A percentile compares a stretch with the other conserved stretches of the same genome.
Evolutionary conservation across 2,888 invertebrate genomes (phyloP).

Genomic region (Celastrina argiolus): DNA sequence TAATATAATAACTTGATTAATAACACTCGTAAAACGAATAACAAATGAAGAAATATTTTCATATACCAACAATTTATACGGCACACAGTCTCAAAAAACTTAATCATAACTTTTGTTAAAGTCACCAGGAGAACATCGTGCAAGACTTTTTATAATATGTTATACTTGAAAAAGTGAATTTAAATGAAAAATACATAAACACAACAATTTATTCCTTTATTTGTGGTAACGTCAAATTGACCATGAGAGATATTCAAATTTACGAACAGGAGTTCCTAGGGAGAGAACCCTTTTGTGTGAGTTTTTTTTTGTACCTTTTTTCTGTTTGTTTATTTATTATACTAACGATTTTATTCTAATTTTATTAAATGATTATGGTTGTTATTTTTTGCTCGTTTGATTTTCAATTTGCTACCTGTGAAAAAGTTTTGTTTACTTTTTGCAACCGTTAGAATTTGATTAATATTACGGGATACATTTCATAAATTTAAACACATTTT

Average conservation of each 20-base stretch:
- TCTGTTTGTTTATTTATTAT: constrained; percentile 3
- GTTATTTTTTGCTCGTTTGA: constrained; percentile 11
- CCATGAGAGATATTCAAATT: constrained; percentile 60
- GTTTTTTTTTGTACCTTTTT: constrained; percentile 39
- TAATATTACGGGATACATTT: neutral
- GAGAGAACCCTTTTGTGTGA: constrained; percentile 36
- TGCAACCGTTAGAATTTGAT: neutral
- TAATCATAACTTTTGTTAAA: neutral
- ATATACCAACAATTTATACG: neutral
- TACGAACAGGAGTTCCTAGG: neutral
- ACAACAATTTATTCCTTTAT: constrained; percentile 33
- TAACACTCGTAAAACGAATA: neutral
- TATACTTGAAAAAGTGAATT: constrained; percentile 40
- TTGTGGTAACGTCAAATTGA: constrained; percentile 66
- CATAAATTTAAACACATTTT: too few species aligned
- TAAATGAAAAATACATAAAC: constrained; percentile 60
- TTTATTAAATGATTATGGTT: constrained; percentile 14
- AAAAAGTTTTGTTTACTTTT: neutral
- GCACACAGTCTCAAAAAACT: neutral
- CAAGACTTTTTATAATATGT: neutral
- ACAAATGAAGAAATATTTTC: neutral
- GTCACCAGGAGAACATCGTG: constrained; percentile 1
- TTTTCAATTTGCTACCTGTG: neutral
- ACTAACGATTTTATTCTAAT: constrained; percentile 9
- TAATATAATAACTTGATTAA: neutral